Percentiles rank a stretch among this genome's conserved stretches.
These are phyloP conservation scores for Hartigia nigra DNA, from an alignment of 2,888 invertebrate genomes.

Conservation along the genomic window DNA sequence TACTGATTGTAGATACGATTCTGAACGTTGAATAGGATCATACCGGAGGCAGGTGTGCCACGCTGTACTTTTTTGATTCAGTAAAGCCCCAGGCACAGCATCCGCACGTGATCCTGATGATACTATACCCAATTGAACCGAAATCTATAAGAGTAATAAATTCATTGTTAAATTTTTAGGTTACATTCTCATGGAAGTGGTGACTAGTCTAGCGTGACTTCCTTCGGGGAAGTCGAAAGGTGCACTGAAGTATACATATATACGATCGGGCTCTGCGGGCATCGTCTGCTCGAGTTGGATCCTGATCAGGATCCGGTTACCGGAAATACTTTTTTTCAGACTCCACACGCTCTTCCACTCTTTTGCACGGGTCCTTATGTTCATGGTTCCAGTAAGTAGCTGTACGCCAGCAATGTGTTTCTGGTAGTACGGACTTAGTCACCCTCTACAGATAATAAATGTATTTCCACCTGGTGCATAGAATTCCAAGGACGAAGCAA, in stretches of 20 bases:
- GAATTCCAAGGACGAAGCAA: background rate
- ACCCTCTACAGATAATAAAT: background rate
- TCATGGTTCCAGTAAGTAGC: background rate
- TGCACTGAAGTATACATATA: background rate
- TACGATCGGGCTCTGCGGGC: background rate
- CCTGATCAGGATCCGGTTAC: background rate
- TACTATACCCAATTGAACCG: background rate
- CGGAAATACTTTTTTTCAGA: conserved; percentile 2
- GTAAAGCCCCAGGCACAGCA: background rate
- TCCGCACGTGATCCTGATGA: background rate
- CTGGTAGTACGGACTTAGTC: background rate
- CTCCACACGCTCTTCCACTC: background rate
- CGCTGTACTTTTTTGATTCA: background rate
- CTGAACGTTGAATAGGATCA: background rate
- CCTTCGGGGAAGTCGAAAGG: conserved; percentile 7
- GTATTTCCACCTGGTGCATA: background rate
- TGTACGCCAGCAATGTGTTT: background rate
- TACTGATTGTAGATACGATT: background rate
- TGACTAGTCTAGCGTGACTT: conserved; percentile 9
- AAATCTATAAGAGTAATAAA: background rate
- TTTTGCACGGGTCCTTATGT: background rate
- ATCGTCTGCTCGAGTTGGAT: background rate
- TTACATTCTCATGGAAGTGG: background rate
- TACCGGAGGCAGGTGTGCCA: conserved; percentile 1
- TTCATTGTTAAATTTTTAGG: background rate